phyloP scores from a whole-genome alignment of 2,888 invertebrate species.

The Elmis aenea region DNA sequence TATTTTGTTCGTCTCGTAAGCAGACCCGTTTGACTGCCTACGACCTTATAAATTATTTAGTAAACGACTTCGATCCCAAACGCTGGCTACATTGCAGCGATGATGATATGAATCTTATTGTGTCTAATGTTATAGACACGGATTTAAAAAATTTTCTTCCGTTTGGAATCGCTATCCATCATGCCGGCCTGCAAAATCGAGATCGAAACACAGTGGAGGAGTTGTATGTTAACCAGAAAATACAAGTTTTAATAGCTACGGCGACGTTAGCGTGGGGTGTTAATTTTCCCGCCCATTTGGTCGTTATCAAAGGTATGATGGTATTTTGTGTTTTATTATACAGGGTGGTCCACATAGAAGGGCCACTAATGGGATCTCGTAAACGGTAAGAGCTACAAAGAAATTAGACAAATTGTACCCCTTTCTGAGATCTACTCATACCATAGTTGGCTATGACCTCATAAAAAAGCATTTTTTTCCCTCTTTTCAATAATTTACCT shows the following conservation, averaged over 20 bases:
- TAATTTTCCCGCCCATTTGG: slow-evolving; percentile 96
- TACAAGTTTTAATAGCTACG: slow-evolving; percentile 93
- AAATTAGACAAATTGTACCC: too few relatives aligned
- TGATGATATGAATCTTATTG: slow-evolving; percentile 74
- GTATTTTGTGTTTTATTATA: too few relatives aligned
- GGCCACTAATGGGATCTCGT: too few relatives aligned
- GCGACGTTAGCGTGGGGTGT: slow-evolving; percentile 99
- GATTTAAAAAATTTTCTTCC: slow-evolving; percentile 90
- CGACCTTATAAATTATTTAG: slow-evolving; percentile 86
- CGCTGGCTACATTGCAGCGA: slow-evolving; percentile 91
- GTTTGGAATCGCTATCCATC: slow-evolving; percentile 98
- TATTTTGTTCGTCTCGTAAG: slow-evolving; percentile 93
- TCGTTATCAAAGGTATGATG: slow-evolving; percentile 80
- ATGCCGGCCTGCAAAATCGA: slow-evolving; percentile 91
- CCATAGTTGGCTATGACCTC: too few relatives aligned
- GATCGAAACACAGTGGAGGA: slow-evolving; percentile 91
- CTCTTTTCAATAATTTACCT: too few relatives aligned
- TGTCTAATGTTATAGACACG: slow-evolving; percentile 69
- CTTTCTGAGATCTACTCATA: too few relatives aligned
- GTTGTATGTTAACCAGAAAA: slow-evolving; percentile 89
- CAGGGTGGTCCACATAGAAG: too few relatives aligned
- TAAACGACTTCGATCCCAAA: slow-evolving; percentile 88
- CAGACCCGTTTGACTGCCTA: slow-evolving; percentile 96
- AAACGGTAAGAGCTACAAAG: too few relatives aligned
- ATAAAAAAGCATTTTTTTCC: too few relatives aligned